phyloP scores from a whole-genome alignment of 1,140 invertebrate genomes.

The Cherax quadricarinatus region DNA sequence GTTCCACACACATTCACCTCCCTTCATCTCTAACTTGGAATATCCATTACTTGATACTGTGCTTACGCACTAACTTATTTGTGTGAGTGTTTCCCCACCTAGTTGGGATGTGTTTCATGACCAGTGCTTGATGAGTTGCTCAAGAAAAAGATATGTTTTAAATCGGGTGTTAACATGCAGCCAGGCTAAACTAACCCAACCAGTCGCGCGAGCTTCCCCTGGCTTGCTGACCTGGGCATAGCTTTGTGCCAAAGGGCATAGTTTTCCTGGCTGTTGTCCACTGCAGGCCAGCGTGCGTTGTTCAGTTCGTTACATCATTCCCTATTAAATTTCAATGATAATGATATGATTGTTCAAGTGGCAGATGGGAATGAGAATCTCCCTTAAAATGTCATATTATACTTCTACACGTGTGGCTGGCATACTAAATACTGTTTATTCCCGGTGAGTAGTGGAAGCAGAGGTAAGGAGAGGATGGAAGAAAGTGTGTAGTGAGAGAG shows the following conservation, averaged over 20 bases:
- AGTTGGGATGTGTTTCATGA: not conserved
- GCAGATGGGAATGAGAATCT: not conserved
- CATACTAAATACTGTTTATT: conserved; percentile 12
- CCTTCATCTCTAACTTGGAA: conserved; percentile 8
- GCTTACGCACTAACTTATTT: not conserved
- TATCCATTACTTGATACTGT: not conserved
- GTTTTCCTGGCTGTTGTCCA: not conserved
- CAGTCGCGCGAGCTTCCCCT: not conserved
- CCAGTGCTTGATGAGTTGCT: conserved; percentile 45
- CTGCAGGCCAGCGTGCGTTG: not conserved
- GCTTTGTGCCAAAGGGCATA: not conserved
- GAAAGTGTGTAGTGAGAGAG: conserved; percentile 3
- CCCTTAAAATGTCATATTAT: not conserved
- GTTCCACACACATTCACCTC: not conserved
- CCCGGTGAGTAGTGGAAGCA: conserved; percentile 41
- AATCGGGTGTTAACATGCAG: conserved; percentile 40
- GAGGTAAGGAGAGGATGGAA: not conserved
- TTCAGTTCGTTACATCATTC: not conserved
- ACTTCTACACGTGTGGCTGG: not conserved
- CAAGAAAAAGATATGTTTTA: conserved; percentile 27
- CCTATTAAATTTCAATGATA: not conserved
- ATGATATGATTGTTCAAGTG: not conserved
- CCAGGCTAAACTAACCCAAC: conserved; percentile 23
- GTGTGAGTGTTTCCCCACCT: not conserved
- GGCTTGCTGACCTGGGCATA: not conserved